A percentile compares a stretch with the other conserved stretches of the same genome.
phyloP scores from a whole-genome alignment of 2,888 invertebrate species.

The Sesamia inferens region DNA sequence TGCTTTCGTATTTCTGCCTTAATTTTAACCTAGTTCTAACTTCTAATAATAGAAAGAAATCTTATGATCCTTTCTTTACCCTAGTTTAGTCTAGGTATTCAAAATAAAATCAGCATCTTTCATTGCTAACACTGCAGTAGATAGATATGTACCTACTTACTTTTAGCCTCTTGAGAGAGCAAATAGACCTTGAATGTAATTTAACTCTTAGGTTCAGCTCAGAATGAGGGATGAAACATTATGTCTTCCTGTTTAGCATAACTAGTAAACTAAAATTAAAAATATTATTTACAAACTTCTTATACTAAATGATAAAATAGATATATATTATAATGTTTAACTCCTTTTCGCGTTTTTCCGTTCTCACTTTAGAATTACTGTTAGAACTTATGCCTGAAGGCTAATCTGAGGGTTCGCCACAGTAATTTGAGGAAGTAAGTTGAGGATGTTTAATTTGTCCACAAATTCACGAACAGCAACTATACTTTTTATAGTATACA shows the following conservation, averaged over 20 bases:
- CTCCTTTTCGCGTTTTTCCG: not conserved
- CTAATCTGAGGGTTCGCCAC: constrained; percentile 52
- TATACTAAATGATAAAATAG: no score
- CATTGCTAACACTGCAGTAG: not conserved
- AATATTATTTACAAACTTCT: no score
- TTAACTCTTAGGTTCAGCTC: not conserved
- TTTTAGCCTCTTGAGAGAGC: not conserved
- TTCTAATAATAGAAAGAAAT: not conserved
- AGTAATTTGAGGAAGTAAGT: constrained; percentile 53
- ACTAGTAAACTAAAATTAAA: no score
- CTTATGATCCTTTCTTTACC: not conserved
- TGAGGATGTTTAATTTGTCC: constrained; percentile 70
- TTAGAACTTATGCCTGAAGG: constrained; percentile 39
- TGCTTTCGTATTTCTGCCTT: no score
- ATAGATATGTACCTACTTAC: not conserved
- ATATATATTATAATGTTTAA: not conserved
- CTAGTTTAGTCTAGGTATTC: not conserved
- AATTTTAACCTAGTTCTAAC: not conserved
- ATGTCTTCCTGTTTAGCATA: not conserved
- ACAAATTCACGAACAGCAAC: constrained; percentile 60
- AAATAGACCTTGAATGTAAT: no score
- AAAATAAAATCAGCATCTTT: not conserved
- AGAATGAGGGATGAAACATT: not conserved
- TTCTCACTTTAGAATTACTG: constrained; percentile 15
- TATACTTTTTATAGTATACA: constrained; percentile 63